Conservation (phyloP, 2,113 vertebrate species). For the Proterorhinus semilunaris region DNA sequence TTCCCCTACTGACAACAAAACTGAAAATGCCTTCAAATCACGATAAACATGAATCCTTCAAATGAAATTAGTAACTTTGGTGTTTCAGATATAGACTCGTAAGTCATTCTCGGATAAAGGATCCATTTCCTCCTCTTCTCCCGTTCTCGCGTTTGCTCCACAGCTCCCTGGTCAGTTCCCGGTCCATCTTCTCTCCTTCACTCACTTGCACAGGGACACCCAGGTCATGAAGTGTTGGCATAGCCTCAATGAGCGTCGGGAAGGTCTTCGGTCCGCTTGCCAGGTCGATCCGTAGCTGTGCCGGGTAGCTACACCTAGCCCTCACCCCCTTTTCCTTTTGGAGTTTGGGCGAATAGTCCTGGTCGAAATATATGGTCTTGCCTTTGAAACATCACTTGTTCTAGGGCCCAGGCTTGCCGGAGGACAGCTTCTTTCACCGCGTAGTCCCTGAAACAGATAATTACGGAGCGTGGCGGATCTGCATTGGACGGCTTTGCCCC, state of each 20-base stretch:
- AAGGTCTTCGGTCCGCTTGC: not conserved
- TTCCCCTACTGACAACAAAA: too few species aligned
- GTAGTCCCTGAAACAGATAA: slow-evolving; percentile 5
- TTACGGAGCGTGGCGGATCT: not conserved
- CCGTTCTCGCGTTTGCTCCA: too few species aligned
- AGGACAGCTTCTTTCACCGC: slow-evolving; percentile 3
- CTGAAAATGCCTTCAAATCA: too few species aligned
- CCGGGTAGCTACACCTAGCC: not conserved
- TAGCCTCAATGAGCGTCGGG: not conserved
- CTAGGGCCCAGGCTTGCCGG: not conserved
- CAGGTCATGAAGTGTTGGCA: not conserved
- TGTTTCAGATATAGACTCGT: too few species aligned
- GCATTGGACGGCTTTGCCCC: not conserved
- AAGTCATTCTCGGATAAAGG: too few species aligned
- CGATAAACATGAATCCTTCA: too few species aligned
- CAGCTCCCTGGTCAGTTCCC: not conserved
- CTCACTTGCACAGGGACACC: not conserved
- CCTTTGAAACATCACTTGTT: not conserved
- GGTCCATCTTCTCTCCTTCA: not conserved
- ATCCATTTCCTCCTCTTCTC: too few species aligned
- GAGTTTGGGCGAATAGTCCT: too few species aligned
- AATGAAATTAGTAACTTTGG: too few species aligned
- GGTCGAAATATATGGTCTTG: too few species aligned
- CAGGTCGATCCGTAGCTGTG: not conserved
- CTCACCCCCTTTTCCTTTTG: slow-evolving; percentile 7